Conservation (phyloP, 92 coral and sea anemone species). For the Palythoa heliodiscus region DNA sequence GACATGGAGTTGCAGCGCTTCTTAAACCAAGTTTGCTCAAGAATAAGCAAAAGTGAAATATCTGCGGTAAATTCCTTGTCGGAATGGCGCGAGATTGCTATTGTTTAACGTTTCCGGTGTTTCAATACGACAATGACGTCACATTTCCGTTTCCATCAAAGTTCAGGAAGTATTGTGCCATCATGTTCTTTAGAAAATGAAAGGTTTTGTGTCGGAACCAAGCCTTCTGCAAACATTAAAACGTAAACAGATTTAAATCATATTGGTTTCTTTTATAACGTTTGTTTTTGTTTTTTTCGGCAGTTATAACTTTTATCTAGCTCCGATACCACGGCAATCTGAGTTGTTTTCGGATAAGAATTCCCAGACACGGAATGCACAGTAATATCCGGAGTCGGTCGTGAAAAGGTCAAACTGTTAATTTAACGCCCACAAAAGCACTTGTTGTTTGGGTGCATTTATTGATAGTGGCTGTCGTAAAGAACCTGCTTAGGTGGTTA, state of each 20-base stretch:
- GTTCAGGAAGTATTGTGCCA: slow-evolving; percentile 43
- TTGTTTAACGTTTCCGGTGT: slow-evolving; percentile 42
- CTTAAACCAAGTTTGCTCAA: background rate
- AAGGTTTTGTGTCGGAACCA: slow-evolving; percentile 19
- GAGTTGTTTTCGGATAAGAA: background rate
- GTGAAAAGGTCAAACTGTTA: slow-evolving; percentile 35
- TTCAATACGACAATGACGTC: slow-evolving; percentile 33
- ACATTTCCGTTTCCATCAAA: slow-evolving; percentile 46
- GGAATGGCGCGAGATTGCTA: slow-evolving; percentile 48
- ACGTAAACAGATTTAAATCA: background rate
- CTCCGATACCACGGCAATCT: slow-evolving; percentile 4
- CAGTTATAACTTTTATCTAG: background rate
- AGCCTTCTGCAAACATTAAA: slow-evolving; percentile 39
- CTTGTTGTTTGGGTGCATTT: slow-evolving; percentile 28
- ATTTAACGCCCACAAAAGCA: slow-evolving; percentile 35
- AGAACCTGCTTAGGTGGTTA: slow-evolving; percentile 24
- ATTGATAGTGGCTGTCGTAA: slow-evolving; percentile 29
- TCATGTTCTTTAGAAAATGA: slow-evolving; percentile 16
- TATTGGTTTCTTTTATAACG: slow-evolving; percentile 10
- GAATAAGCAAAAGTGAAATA: background rate
- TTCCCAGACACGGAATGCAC: slow-evolving; percentile 24
- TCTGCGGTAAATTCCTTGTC: slow-evolving; percentile 26
- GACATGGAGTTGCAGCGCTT: background rate
- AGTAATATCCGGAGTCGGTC: slow-evolving; percentile 29
- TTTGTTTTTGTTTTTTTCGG: slow-evolving; percentile 6